Base-by-base conservation (phyloP, 1,140 invertebrate species). In the Nasonia giraulti region DNA sequence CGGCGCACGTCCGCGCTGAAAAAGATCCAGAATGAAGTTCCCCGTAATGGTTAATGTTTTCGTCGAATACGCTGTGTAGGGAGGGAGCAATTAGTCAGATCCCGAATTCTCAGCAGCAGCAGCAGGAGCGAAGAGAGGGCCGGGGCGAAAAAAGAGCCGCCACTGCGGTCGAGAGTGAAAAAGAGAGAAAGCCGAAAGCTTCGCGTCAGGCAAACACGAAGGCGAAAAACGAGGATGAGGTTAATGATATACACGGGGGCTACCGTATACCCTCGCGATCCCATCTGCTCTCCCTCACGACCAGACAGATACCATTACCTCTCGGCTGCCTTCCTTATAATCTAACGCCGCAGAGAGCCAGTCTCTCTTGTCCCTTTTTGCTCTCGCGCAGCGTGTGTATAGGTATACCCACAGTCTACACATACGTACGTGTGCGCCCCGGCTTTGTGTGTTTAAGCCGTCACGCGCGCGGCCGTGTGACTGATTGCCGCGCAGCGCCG, bases 181-280 rank as follows among this genome's bases (percentile, higher is more conserved):
- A 50, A 73, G 80, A 84, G 85, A 87, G 87, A 87, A 86, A 77
- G 74, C 73, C 80, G 75, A 86, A 8, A 5, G 12, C 50, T 55
- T 55, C 50, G 50, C 17, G 4, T 62, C 17, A 62, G 17, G 17
- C 6, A 62, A 17, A 62, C 55, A 82, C 37, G 17, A 20, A 62
- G 87, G 86, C 90, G 86, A 92, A 92, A 91, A 91, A 92, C 88
- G 90, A 91, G 90, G 91, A 92, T 91, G 89, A 91, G 90, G 91
- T 92, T 92, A 91, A 91, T 92, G 91, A 92, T 92, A 92, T 92
- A 92, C 91, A 91, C 86, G 87, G 87, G 87, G 87, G 91, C 91
- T 92, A 91, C 91, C 89, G 90, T 91, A 89, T 88, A 74, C 82
- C 86, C 86, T 83, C 86, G 83, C 85, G 87, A 90, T 89, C 90